These are phyloP conservation scores for Drosophila ogumai DNA, from an alignment of 1,140 invertebrate genomes.

Conservation along the genomic window DNA sequence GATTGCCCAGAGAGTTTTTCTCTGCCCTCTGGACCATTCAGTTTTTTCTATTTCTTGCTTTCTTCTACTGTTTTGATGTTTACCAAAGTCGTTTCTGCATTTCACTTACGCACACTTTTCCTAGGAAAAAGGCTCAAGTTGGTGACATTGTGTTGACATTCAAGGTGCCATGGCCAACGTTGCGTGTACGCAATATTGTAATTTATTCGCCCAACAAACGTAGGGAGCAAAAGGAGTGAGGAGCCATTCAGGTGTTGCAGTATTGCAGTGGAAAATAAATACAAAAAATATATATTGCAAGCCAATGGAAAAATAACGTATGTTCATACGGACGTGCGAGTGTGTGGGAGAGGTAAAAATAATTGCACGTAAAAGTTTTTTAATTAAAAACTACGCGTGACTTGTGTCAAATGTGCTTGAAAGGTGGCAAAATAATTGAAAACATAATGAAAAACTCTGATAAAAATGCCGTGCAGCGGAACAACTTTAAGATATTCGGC, in stretches of 20 bases:
- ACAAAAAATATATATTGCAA: constrained; percentile 48
- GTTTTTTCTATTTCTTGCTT: constrained; percentile 3
- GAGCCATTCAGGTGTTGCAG: constrained; percentile 10
- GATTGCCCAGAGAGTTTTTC: constrained; percentile 37
- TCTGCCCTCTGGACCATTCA: constrained; percentile 15
- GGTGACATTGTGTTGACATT: constrained; percentile 69
- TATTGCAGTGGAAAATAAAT: constrained; percentile 39
- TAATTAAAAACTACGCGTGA: constrained; percentile 80
- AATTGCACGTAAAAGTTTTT: constrained; percentile 80
- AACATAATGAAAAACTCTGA: constrained; percentile 57
- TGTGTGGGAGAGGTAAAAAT: constrained; percentile 50
- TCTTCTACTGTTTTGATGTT: constrained; percentile 50
- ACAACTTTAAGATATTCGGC: constrained; percentile 18
- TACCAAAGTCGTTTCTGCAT: constrained; percentile 55
- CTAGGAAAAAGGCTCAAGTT: constrained; percentile 8
- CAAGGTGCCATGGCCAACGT: constrained; percentile 28
- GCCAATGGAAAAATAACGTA: constrained; percentile 48
- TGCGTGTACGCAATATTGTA: constrained; percentile 61
- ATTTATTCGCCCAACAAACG: constrained; percentile 32
- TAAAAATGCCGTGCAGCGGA: constrained; percentile 27
- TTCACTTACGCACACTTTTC: constrained; percentile 59
- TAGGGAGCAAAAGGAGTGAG: constrained; percentile 5
- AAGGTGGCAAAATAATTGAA: constrained; percentile 42
- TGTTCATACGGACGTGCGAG: constrained; percentile 4
- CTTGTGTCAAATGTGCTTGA: constrained; percentile 71